A percentile compares a stretch with the other conserved stretches of the same genome.
These are phyloP conservation scores for Muscicapa comitata DNA, from an alignment of 2,797 vertebrate genomes.

Conservation along the genomic window DNA sequence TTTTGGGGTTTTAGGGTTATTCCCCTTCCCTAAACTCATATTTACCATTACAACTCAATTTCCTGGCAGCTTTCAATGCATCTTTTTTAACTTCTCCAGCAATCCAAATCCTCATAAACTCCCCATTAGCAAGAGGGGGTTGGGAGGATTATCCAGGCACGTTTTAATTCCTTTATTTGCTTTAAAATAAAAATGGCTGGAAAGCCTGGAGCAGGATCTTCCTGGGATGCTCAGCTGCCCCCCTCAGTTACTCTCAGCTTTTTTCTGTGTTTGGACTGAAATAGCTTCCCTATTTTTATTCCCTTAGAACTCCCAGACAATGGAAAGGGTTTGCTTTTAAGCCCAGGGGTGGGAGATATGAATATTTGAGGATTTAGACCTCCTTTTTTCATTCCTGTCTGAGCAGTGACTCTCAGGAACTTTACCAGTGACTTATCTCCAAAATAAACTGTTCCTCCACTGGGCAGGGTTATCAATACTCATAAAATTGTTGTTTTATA, in stretches of 20 bases:
- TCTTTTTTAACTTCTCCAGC: not conserved
- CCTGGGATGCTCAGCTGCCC: not conserved
- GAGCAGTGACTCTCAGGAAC: not conserved
- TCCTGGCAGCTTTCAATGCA: not conserved
- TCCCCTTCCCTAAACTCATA: not conserved
- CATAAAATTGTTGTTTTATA: not conserved
- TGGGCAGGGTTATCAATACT: not conserved
- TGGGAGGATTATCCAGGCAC: not conserved
- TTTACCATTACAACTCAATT: not conserved
- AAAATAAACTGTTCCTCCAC: not conserved
- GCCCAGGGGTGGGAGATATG: not conserved
- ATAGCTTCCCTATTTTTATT: not conserved
- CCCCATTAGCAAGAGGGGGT: not conserved
- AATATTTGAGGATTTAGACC: not conserved
- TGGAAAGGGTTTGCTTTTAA: not conserved
- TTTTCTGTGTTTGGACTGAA: not conserved
- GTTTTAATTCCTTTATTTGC: not conserved
- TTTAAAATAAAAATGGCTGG: not conserved
- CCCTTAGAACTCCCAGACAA: not conserved
- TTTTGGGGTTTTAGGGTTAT: not conserved
- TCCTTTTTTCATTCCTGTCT: not conserved
- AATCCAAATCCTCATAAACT: not conserved
- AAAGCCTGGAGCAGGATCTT: not conserved
- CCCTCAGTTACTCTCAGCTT: not conserved
- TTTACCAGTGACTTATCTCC: not conserved